Base-by-base conservation (phyloP, 2,888 invertebrate genomes). In the Cephalotes varians region DNA sequence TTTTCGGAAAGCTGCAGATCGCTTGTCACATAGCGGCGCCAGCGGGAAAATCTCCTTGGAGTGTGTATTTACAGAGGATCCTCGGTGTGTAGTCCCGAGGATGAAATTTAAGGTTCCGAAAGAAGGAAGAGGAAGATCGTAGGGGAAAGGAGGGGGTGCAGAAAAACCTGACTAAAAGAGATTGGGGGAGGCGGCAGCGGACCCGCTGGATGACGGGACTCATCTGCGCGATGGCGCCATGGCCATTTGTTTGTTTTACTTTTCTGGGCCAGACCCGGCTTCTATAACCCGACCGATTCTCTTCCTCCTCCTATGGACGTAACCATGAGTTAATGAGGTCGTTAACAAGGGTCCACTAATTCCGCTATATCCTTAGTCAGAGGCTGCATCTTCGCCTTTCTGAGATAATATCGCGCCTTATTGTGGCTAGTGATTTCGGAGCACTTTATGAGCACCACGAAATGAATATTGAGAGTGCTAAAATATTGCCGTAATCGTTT, bases 151-250 rank as follows among this genome's bases (percentile, higher is more conserved):
- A 31, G 47, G 73, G 34, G 80, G 58, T 25, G n/a, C 69, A 84
- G 82, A 81, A 83, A 87, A 90, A 88, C 76, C 82, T 37, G 81
- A 56, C 56, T 12, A 49, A 56, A 47, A 58, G 56, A 54, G 80
- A 44, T 40, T 37, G 56, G 15, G 34, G 51, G 58, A 76, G 76
- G 51, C 62, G 84, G 51, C 51, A 21, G 10, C 87, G 80, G 54
- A 69, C 80, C 28, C 62, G 83, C 82, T 86, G 90, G 85, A 92
- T 94, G 94, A 94, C 93, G 90, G 91, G 93, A 92, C 92, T 92
- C 94, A 94, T 94, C 94, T 94, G 94, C 91, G 91, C 91, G 92
- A 89, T 94, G 94, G 94, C 94, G 94, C 94, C 94, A 92, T 86
- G 89, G 89, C 91, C 92, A 93, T 93, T 93, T 94, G 93, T 94